Evolutionary conservation across 2,113 vertebrate genomes (phyloP).

Genomic region (Cyanoderma ruficeps): DNA sequence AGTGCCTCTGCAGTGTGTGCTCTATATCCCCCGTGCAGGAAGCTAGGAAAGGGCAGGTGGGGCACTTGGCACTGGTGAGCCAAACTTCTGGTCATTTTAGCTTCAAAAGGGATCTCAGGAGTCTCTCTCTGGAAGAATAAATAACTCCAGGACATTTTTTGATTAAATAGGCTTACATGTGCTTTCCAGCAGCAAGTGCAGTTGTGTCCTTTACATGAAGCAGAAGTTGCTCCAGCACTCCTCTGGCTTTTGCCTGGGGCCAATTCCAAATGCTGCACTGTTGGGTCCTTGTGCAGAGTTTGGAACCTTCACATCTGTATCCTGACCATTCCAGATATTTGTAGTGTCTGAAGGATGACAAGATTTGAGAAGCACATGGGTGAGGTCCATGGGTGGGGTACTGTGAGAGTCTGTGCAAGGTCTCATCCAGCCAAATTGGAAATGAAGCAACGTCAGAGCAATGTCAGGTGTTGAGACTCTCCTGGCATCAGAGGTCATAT

Average conservation of each 20-base stretch:
- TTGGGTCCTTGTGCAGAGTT: not conserved
- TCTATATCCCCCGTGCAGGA: not conserved
- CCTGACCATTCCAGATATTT: not conserved
- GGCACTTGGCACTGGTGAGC: not conserved
- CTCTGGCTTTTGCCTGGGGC: not conserved
- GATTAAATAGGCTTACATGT: not conserved
- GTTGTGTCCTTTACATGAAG: not conserved
- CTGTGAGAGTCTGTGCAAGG: not conserved
- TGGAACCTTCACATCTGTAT: not conserved
- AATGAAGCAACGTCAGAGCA: not conserved
- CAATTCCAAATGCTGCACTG: not conserved
- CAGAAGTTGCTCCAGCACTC: not conserved
- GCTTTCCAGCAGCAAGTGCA: not conserved
- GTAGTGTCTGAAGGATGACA: not conserved
- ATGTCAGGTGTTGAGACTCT: not conserved
- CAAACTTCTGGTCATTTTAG: not conserved
- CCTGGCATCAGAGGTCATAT: not conserved
- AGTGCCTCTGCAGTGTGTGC: accelerated
- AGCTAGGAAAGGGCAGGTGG: not conserved
- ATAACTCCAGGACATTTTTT: not conserved
- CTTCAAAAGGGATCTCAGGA: not conserved
- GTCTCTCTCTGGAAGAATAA: not conserved
- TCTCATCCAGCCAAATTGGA: not conserved
- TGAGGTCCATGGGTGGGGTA: too few species aligned
- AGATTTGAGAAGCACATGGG: not conserved